Conservation (phyloP, 2,113 vertebrate genomes). For the Datnioides undecimradiatus region DNA sequence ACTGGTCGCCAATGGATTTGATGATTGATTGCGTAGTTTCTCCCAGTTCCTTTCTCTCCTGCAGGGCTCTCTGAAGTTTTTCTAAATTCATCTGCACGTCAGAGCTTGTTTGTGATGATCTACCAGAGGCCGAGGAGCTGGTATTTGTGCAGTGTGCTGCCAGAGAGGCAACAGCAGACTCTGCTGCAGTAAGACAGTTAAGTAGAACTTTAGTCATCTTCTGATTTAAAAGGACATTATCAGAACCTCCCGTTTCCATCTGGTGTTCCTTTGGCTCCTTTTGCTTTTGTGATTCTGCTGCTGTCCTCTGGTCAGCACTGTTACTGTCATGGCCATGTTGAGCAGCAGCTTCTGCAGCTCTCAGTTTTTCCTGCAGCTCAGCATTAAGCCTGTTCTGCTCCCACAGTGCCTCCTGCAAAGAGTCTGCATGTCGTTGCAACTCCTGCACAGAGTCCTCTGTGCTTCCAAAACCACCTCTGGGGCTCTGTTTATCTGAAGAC, state of each 20-base stretch:
- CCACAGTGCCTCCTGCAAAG: constrained; percentile 78
- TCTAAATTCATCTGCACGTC: constrained; percentile 75
- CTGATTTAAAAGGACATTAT: constrained; percentile 11
- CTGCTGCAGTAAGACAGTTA: constrained; percentile 76
- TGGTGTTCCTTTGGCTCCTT: constrained; percentile 9
- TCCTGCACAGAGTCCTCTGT: constrained; percentile 24
- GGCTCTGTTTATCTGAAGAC: constrained; percentile 33
- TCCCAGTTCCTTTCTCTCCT: constrained; percentile 63
- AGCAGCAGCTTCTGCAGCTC: constrained; percentile 53
- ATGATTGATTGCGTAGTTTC: constrained; percentile 2
- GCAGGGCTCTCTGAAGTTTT: constrained; percentile 72
- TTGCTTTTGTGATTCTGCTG: constrained; percentile 17
- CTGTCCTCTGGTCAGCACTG: constrained; percentile 12
- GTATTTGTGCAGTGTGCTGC: constrained; percentile 63
- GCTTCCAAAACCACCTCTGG: constrained; percentile 1
- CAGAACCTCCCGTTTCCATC: background rate
- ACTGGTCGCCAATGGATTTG: constrained; percentile 3
- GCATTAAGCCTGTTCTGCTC: constrained; percentile 71
- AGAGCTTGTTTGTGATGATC: constrained; percentile 21
- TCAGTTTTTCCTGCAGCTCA: constrained; percentile 79
- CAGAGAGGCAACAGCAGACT: constrained; percentile 74
- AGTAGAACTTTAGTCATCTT: constrained; percentile 52
- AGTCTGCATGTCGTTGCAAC: constrained; percentile 50
- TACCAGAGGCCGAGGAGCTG: constrained; percentile 9
- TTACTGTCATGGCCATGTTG: background rate